Evolutionary conservation across 2,888 invertebrate species (phyloP), one percentile per base, ranked within the genome.

Genomic region (Mythimna vitellina): DNA sequence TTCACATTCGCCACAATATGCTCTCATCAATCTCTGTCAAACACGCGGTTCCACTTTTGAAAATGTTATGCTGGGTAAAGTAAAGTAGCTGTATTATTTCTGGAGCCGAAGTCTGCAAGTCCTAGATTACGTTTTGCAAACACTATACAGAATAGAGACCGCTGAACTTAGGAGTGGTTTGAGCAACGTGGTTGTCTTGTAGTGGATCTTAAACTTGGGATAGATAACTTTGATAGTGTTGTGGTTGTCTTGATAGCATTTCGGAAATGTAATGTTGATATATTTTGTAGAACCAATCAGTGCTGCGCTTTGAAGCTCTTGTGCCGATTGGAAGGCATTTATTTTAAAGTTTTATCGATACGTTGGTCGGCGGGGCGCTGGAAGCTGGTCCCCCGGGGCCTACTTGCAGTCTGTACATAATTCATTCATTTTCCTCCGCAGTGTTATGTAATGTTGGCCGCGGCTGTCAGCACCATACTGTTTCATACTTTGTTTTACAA

Each of bases 341-440:
- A 67, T 67, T 67, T 61, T 29, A 51, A 70, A 71, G 22, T 58
- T 65, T 35, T 54, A 68, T 73, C 49, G 25, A 78, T 71, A 58
- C 29, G 9, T 65, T 71, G 53, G 9, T 42, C 17, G 57, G 14
- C 32, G 29, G 4, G 20, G 49, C n/a, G n/a, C 49, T 51, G 49
- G 42, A 42, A 29, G 20, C 38, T 35, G 42, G 35, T 29, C 68
- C 22, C 68, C 14, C 14, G 68, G 42, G 56, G 35, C 69, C 56
- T 73, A 42, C 73, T 67, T 71, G 75, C 74, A 73, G 57, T 78
- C 56, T 46, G 64, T 75, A 82, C 74, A 79, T 84, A 85, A 82
- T 86, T 84, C 78, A 84, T 88, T 88, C 69, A 86, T 89, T 89
- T 86, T 76, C 80, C 87, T 88, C 92, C 91, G 93, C 93, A 92